Conservation (phyloP, 2,113 vertebrate genomes). For the Ceuthmochares aereus region DNA sequence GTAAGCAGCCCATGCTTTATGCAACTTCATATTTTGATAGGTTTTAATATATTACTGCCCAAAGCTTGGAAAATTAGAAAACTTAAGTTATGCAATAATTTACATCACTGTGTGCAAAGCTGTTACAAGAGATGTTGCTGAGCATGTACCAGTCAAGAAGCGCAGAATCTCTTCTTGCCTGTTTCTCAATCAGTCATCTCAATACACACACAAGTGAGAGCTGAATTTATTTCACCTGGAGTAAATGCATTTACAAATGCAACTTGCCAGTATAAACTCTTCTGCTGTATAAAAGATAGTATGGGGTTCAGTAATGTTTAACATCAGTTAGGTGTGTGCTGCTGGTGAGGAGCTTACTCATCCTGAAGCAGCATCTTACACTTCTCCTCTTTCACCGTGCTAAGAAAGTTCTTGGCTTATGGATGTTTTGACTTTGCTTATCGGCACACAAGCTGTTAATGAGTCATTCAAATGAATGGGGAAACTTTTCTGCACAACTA, state of each 20-base stretch:
- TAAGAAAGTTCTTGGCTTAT: neutral
- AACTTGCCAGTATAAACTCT: neutral
- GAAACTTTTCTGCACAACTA: neutral
- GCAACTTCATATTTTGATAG: neutral
- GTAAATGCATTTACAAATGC: constrained; percentile 50
- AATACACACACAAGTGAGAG: constrained; percentile 44
- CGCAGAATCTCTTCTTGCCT: constrained; percentile 73
- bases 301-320: neutral
- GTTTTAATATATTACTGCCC: neutral
- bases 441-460: neutral
- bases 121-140: constrained; percentile 57
- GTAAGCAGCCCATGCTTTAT: neutral
- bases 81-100: constrained; percentile 9
- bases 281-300: neutral
- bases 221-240: constrained; percentile 65
- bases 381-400: neutral
- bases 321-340: neutral
- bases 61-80: neutral
- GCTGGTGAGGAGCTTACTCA: neutral
- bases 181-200: constrained; percentile 78
- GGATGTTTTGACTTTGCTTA: neutral
- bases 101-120: constrained; percentile 58
- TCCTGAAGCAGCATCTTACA: neutral
- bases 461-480: neutral
- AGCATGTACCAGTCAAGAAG: constrained; percentile 59